A percentile compares a stretch with the other conserved stretches of the same genome.
Evolutionary conservation across 2,113 vertebrate species (phyloP).

Genomic region (Pollachius pollachius): DNA sequence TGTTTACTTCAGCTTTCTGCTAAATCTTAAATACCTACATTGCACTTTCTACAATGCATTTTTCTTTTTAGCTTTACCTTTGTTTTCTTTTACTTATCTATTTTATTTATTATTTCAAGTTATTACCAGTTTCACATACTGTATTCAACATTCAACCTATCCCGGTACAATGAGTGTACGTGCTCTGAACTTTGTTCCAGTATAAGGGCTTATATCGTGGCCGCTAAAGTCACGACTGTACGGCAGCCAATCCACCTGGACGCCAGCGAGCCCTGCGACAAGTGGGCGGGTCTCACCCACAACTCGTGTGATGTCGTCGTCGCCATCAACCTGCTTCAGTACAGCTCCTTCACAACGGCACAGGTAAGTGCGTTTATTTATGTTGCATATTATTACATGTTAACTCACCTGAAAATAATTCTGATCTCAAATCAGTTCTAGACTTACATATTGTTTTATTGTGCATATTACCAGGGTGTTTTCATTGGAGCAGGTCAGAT

Average conservation of each 20-base stretch:
- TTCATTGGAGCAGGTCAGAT: slow-evolving; percentile 68
- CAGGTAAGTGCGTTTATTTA: slow-evolving; percentile 42
- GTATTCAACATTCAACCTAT: too few relatives aligned
- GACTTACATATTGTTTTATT: not conserved
- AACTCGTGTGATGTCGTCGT: slow-evolving; percentile 67
- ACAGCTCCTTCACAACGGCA: slow-evolving; percentile 66
- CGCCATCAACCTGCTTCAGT: slow-evolving; percentile 71
- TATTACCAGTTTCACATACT: too few relatives aligned
- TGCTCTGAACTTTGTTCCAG: slow-evolving; percentile 32
- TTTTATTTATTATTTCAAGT: too few relatives aligned
- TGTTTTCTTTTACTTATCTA: too few relatives aligned
- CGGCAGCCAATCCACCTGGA: slow-evolving; percentile 69
- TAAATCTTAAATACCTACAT: too few relatives aligned
- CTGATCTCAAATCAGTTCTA: not conserved
- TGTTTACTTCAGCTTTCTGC: too few relatives aligned
- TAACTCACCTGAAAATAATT: not conserved
- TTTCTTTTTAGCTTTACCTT: too few relatives aligned
- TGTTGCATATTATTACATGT: not conserved
- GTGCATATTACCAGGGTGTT: slow-evolving; percentile 49
- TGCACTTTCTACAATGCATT: too few relatives aligned
- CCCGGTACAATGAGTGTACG: too few relatives aligned
- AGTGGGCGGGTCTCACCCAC: slow-evolving; percentile 63
- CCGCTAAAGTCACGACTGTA: slow-evolving; percentile 64
- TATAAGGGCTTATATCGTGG: slow-evolving; percentile 67
- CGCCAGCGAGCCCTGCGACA: slow-evolving; percentile 65